Percentiles rank a stretch among this genome's conserved stretches.
These are phyloP conservation scores for Trachelus troglodyta DNA, from an alignment of 2,888 invertebrate genomes.

Conservation along the genomic window DNA sequence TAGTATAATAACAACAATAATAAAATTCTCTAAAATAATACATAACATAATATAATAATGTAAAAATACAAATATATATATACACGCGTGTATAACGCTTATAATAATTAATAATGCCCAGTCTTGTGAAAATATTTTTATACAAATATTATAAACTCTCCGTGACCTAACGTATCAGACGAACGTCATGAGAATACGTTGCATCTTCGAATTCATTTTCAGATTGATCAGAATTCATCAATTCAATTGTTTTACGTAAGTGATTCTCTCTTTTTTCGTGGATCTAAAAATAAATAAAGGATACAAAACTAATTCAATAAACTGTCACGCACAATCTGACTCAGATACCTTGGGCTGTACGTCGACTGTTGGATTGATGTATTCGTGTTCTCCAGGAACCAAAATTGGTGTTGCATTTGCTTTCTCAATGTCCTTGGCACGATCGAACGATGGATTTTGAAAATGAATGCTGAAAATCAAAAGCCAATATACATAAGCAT, in stretches of 20 bases:
- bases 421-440: constrained; percentile 29
- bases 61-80: neutral
- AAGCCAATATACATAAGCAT: constrained; percentile 18
- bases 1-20: constrained; percentile 9
- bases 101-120: neutral
- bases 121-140: neutral
- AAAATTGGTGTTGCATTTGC: constrained; percentile 36
- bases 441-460: constrained; percentile 57
- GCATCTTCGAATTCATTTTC: constrained; percentile 2
- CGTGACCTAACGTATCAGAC: neutral
- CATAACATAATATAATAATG: neutral
- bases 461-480: constrained; percentile 53
- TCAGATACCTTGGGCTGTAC: constrained; percentile 11
- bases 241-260: neutral
- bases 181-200: neutral
- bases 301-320: neutral
- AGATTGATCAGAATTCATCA: neutral
- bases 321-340: neutral
- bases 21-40: constrained; percentile 13
- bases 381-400: constrained; percentile 58
- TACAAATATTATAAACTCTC: neutral
- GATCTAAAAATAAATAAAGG: neutral
- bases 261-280: neutral
- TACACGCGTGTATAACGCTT: neutral
- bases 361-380: constrained; percentile 52